Evolutionary conservation across 2,113 vertebrate species (phyloP).

Genomic region (Steatornis caripensis): DNA sequence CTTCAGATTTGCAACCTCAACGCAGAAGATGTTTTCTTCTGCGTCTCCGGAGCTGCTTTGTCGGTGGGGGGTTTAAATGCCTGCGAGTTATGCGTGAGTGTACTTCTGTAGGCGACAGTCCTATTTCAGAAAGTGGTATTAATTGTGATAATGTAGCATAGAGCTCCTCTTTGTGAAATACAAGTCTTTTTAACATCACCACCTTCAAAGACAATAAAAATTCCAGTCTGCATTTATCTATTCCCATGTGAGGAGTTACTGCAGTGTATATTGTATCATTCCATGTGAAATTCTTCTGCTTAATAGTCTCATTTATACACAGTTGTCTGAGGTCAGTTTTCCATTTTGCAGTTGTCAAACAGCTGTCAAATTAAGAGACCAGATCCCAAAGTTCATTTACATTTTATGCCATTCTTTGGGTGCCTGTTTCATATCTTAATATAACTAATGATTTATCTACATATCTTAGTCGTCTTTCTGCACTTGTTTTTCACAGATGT

Average conservation of each 20-base stretch:
- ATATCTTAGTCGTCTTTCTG: slow-evolving; percentile 33
- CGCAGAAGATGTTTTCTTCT: background rate
- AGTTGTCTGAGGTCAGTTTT: slow-evolving; percentile 77
- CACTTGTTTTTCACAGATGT: slow-evolving; percentile 44
- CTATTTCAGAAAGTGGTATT: slow-evolving; percentile 70
- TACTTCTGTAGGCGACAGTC: background rate
- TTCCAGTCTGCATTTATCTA: slow-evolving; percentile 73
- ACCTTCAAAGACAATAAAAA: slow-evolving; percentile 81
- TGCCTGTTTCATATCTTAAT: slow-evolving; percentile 64
- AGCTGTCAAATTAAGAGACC: slow-evolving; percentile 77
- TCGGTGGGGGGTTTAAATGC: background rate
- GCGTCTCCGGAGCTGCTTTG: background rate
- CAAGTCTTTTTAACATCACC: slow-evolving; percentile 64
- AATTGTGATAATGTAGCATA: slow-evolving; percentile 70
- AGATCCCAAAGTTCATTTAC: slow-evolving; percentile 74
- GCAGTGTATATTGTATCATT: slow-evolving; percentile 77
- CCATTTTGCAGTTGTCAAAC: slow-evolving; percentile 78
- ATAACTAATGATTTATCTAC: slow-evolving; percentile 62
- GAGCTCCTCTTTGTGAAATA: slow-evolving; percentile 69
- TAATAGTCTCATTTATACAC: slow-evolving; percentile 71
- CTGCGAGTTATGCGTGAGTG: background rate
- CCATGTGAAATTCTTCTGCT: slow-evolving; percentile 72
- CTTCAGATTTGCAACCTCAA: background rate
- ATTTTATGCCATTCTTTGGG: slow-evolving; percentile 66
- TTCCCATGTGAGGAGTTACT: slow-evolving; percentile 72